Conservation (phyloP, 2,888 invertebrate genomes). For the Limenitis arthemis region DNA sequence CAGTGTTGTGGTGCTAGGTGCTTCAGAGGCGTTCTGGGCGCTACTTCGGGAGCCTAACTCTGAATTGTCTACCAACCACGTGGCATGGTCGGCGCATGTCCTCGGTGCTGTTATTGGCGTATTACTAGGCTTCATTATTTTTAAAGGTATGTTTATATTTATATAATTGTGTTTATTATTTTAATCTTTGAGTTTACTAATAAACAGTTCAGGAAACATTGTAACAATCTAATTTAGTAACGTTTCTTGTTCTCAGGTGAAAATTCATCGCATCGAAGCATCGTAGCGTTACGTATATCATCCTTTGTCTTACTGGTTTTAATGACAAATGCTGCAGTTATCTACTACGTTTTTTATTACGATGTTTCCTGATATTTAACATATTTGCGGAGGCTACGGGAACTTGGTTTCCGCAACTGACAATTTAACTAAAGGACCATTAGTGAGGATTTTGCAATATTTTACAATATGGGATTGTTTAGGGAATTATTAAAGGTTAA, state of each 20-base stretch:
- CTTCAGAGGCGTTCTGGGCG: conserved; percentile 73
- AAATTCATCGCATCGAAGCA: conserved; percentile 35
- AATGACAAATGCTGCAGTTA: conserved; percentile 31
- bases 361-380: conserved; percentile 29
- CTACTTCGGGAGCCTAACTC: conserved; percentile 28
- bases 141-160: conserved; percentile 40
- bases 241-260: conserved; percentile 43
- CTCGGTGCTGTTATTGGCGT: conserved; percentile 79
- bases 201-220: neutral
- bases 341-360: conserved; percentile 33
- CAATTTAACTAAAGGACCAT: too few species aligned
- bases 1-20: conserved; percentile 74
- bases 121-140: conserved; percentile 74
- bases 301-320: conserved; percentile 37
- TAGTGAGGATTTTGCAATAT: too few species aligned
- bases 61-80: conserved; percentile 34
- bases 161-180: too few species aligned
- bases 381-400: neutral
- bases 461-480: too few species aligned
- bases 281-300: conserved; percentile 34
- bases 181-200: too few species aligned
- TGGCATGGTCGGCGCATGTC: conserved; percentile 81
- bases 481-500: too few species aligned
- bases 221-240: conserved; percentile 1
- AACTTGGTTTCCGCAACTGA: neutral